Evolutionary conservation across 1,140 invertebrate species (phyloP), one percentile per base, ranked within the genome.

Genomic region (Calliphora vicina): DNA sequence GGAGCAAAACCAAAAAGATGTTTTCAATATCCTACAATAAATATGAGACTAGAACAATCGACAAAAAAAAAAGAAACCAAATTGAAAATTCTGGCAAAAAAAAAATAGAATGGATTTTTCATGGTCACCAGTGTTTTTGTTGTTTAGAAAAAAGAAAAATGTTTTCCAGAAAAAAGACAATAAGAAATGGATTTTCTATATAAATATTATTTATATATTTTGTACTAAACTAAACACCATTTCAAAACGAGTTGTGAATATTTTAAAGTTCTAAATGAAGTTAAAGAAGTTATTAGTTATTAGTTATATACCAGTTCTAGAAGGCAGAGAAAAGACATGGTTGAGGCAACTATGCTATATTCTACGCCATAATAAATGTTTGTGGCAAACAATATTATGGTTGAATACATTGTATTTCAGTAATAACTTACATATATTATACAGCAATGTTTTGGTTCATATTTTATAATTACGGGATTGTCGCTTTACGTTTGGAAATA

Each of bases 81-180:
- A 25, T 25, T 72, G 67, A 25, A 72, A 72, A 9, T 3, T 25
- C 3, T 25, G 10, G 20, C 25, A 72, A 72, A 27, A 72, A 72
- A 72, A 6, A n/a, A n/a, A n/a, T n/a, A n/a, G n/a, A n/a, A n/a
- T 5, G 23, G 23, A 26, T 57, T 23, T 71, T 72, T 72, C 67
- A 72, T 72, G 67, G 67, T 72, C 67, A 72, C 67, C 67, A 72
- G 67, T 72, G 67, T 72, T 72, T 72, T 72, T 72, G 67, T 72
- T 72, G n/a, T 57, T 57, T 57, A 57, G 50, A 17, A 57, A 57
- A 57, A 57, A 57, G 50, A 15, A 17, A 57, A n/a, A 57, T 35
- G 6, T 35, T 35, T 57, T 13, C 50, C 50, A 57, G n/a, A 17
- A 57, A 57, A 57, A 57, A 57, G 12, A 13, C 13, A 3, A 57